These are phyloP conservation scores for Cerceris rybyensis DNA, from an alignment of 2,888 invertebrate genomes.

Conservation along the genomic window DNA sequence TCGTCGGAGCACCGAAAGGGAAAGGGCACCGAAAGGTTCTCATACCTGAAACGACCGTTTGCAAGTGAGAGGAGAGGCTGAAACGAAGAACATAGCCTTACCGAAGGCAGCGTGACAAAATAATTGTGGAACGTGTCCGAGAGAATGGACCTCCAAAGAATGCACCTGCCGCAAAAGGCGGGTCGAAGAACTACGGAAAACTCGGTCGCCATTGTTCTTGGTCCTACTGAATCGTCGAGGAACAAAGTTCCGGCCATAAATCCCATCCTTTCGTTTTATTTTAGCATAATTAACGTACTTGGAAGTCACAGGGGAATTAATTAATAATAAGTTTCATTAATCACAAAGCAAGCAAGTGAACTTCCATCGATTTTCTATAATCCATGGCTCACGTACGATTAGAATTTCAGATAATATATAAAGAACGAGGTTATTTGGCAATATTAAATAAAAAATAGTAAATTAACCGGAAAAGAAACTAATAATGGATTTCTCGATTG, in stretches of 20 bases:
- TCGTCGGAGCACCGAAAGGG: slow-evolving; percentile 10
- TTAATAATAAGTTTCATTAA: slow-evolving; percentile 31
- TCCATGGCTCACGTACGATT: neutral
- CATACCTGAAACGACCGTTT: slow-evolving; percentile 40
- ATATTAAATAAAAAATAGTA: no score
- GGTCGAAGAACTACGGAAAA: slow-evolving; percentile 38
- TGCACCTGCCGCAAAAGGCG: slow-evolving; percentile 38
- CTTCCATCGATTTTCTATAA: neutral
- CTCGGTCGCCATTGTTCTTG: slow-evolving; percentile 46
- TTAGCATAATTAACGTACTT: slow-evolving; percentile 27
- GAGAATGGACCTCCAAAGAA: slow-evolving; percentile 38
- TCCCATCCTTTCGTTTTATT: slow-evolving; percentile 13
- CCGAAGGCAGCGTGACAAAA: slow-evolving; percentile 39
- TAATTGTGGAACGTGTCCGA: slow-evolving; percentile 52
- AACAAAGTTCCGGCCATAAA: slow-evolving; percentile 49
- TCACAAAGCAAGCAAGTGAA: neutral
- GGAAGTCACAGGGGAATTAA: slow-evolving; percentile 14
- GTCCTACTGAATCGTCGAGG: neutral
- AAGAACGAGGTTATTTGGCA: no score
- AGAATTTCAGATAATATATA: no score
- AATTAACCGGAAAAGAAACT: no score
- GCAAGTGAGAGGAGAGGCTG: slow-evolving; percentile 12
- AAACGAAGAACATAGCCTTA: slow-evolving; percentile 9
- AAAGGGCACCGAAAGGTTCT: slow-evolving; percentile 25
- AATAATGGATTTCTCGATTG: no score